Conservation (phyloP, 1,140 invertebrate species). For the Pachyrhynchus sulphureomaculatus region DNA sequence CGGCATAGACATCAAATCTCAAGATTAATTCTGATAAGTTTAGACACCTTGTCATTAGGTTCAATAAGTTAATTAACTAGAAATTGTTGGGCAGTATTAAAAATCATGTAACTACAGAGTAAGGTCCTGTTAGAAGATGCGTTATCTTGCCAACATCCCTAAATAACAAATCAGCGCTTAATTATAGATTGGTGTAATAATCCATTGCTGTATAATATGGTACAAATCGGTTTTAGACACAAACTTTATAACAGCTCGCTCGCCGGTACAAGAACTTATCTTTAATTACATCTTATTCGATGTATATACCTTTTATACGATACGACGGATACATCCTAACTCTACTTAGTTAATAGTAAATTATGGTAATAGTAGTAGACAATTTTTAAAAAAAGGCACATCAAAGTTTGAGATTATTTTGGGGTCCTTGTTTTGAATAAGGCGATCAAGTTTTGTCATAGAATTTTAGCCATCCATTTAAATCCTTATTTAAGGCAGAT, state of each 20-base stretch:
- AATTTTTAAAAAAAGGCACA: no score
- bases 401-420: no score
- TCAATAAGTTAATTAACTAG: background rate
- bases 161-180: constrained; percentile 25
- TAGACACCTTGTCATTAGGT: background rate
- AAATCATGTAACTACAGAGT: background rate
- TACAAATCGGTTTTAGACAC: constrained; percentile 32
- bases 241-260: constrained; percentile 27
- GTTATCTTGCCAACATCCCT: constrained; percentile 18
- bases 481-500: no score
- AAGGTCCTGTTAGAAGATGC: constrained; percentile 8
- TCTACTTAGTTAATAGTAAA: background rate
- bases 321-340: constrained; percentile 3
- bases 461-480: no score
- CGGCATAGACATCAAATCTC: no score
- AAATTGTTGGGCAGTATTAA: background rate
- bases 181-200: constrained; percentile 25
- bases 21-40: no score
- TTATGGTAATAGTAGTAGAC: no score
- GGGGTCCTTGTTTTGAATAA: no score
- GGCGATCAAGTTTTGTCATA: no score
- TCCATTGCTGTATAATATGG: constrained; percentile 24
- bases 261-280: constrained; percentile 22
- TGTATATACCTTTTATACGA: constrained; percentile 17
- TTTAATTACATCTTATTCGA: constrained; percentile 31